Percentiles rank a stretch among this genome's conserved stretches.
These are phyloP conservation scores for Brachynemurus nebulosus DNA, from an alignment of 2,888 invertebrate species.

Conservation along the genomic window DNA sequence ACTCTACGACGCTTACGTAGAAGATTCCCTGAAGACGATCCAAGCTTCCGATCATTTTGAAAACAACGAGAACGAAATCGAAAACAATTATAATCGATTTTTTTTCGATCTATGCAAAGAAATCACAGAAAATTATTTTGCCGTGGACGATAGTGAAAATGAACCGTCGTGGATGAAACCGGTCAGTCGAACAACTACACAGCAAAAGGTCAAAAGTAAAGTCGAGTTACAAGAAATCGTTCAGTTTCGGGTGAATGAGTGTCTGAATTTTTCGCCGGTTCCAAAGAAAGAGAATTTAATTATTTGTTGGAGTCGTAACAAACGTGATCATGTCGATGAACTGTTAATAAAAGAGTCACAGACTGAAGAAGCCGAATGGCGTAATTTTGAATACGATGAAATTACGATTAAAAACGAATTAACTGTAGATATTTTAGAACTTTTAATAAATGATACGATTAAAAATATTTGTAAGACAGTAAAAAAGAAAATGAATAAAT, in stretches of 20 bases:
- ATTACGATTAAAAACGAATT: slow-evolving; percentile 47
- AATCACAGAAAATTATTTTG: slow-evolving; percentile 28
- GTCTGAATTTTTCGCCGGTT: slow-evolving; percentile 38
- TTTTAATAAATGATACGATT: slow-evolving; percentile 36
- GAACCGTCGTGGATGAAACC: slow-evolving; percentile 39
- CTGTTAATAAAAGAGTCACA: slow-evolving; percentile 54
- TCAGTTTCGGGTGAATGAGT: slow-evolving; percentile 36
- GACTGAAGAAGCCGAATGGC: slow-evolving; percentile 60
- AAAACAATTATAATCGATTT: slow-evolving; percentile 40
- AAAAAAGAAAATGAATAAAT: not conserved
- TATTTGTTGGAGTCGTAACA: slow-evolving; percentile 47
- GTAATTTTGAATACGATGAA: slow-evolving; percentile 58
- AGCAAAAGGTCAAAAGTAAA: slow-evolving; percentile 32
- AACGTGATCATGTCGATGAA: slow-evolving; percentile 56
- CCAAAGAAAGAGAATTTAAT: slow-evolving; percentile 40
- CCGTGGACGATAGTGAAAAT: slow-evolving; percentile 25
- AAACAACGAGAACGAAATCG: slow-evolving; percentile 27
- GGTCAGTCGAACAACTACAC: slow-evolving; percentile 29
- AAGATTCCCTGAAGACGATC: slow-evolving; percentile 23
- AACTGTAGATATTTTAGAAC: slow-evolving; percentile 41
- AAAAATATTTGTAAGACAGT: slow-evolving; percentile 11
- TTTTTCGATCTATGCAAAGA: slow-evolving; percentile 49
- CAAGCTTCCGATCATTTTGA: slow-evolving; percentile 23
- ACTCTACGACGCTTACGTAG: slow-evolving; percentile 31
- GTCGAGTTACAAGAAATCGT: slow-evolving; percentile 36